phyloP scores from a whole-genome alignment of 2,888 invertebrate species.

The Dryobotodes eremita region DNA sequence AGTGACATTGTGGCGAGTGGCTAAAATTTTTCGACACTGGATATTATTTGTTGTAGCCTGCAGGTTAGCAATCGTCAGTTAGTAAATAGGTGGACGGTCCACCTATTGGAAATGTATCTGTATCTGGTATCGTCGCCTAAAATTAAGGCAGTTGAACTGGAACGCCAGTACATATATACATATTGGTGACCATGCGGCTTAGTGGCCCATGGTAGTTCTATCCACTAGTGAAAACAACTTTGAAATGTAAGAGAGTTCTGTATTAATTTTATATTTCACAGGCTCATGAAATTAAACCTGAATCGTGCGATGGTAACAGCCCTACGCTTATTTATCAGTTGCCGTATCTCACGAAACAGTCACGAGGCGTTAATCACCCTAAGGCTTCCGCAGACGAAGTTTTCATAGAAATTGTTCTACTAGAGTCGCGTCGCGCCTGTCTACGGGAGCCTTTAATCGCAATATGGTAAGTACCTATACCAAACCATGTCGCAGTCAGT shows the following conservation, averaged over 20 bases:
- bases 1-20: background rate
- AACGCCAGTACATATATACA: background rate
- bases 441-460: background rate
- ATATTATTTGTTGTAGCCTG: too few species aligned
- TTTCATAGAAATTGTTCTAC: too few species aligned
- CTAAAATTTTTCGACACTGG: background rate
- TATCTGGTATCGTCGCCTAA: background rate
- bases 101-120: background rate
- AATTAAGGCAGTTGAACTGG: background rate
- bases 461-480: background rate
- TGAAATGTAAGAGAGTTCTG: background rate
- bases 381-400: too few species aligned
- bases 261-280: background rate
- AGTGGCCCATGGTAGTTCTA: background rate
- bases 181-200: background rate
- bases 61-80: background rate
- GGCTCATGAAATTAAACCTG: background rate
- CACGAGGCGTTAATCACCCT: constrained; percentile 40
- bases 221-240: background rate
- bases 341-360: constrained; percentile 20
- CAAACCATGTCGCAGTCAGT: too few species aligned
- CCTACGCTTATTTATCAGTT: constrained; percentile 33
- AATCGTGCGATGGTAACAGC: constrained; percentile 19
- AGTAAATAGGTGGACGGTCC: background rate
- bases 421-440: too few species aligned